Evolutionary conservation across 2,797 vertebrate species (phyloP).

Genomic region (Pitangus sulphuratus): DNA sequence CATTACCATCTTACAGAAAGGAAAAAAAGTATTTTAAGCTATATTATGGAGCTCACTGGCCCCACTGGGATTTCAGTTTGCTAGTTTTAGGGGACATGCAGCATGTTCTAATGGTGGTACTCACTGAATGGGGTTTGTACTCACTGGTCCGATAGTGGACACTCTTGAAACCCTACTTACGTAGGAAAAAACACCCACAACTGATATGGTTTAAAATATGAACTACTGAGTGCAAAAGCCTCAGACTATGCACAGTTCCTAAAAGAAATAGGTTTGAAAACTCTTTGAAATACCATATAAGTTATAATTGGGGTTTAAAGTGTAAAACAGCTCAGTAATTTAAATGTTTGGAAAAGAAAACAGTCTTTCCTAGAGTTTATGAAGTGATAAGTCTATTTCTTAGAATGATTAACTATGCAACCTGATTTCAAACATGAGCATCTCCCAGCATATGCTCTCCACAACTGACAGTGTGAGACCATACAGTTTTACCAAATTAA

Average conservation of each 20-base stretch:
- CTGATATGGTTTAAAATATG: not conserved
- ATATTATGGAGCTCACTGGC: not conserved
- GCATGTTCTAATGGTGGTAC: not conserved
- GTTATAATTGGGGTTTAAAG: conserved; percentile 64
- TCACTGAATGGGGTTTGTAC: not conserved
- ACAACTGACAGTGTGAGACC: not conserved
- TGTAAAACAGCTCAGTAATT: conserved; percentile 67
- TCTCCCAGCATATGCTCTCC: not conserved
- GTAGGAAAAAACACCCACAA: not conserved
- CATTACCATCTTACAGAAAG: not conserved
- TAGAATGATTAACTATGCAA: conserved; percentile 54
- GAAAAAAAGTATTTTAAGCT: not conserved
- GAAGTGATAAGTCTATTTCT: conserved; percentile 65
- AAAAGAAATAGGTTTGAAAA: conserved; percentile 46
- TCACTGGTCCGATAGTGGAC: not conserved
- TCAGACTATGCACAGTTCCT: not conserved
- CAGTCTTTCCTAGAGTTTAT: conserved; percentile 66
- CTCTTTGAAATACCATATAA: conserved; percentile 37
- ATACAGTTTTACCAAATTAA: conserved; percentile 4
- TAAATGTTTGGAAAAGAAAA: conserved; percentile 74
- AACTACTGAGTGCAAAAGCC: not conserved
- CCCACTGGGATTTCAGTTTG: not conserved
- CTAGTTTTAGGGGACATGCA: not conserved
- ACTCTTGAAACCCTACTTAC: not conserved
- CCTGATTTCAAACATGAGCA: not conserved